Evolutionary conservation across 2,797 vertebrate genomes (phyloP), one percentile per base, ranked within the genome.

Genomic region (Poecilia gillii): DNA sequence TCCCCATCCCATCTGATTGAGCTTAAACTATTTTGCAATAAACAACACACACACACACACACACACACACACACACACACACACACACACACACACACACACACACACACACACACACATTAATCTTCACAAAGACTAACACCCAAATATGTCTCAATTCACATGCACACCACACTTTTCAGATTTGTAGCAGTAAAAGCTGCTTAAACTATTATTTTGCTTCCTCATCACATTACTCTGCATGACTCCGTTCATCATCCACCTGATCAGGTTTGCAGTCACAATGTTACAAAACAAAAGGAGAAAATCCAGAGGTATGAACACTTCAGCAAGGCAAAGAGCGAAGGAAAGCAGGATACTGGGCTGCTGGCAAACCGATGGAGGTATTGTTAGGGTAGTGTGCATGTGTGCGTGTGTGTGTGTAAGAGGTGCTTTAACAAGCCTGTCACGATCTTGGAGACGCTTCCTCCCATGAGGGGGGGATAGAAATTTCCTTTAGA

Each of bases 391-490:
- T 70, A 70, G 66, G 11, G 39, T 70, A 43, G 64, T 4, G 53
- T 55, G 53, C 0, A 0, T 49, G 47, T 49, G 16, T 51, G 49
- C 7, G 6, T 20, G 49, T 20, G 49, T 20, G 49, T 20, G 18
- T 20, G 13, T 3, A 62, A 20, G 43, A 13, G 43, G 57, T 11
- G 13, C 46, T 84, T 94, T 94, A 94, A 93, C 82, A 94, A 93
- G 82, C 92, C 73, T 47, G 90, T 93, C 93, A 93, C 90, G 89
- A 88, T 89, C 89, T 87, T 85, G 83, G 31, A 86, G 83, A 85
- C 85, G 85, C 84, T 90, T 90, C 80, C 81, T 83, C 66, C 72
- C 59, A 73, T 81, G 75, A 73, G 51, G 45, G 18, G 49, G 79
- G 55, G 74, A 74, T 51, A 28, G 79, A 74, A 28, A 23, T 73